These are phyloP conservation scores for Platyrinchus mystaceus DNA, from an alignment of 2,797 vertebrate species.

Conservation along the genomic window DNA sequence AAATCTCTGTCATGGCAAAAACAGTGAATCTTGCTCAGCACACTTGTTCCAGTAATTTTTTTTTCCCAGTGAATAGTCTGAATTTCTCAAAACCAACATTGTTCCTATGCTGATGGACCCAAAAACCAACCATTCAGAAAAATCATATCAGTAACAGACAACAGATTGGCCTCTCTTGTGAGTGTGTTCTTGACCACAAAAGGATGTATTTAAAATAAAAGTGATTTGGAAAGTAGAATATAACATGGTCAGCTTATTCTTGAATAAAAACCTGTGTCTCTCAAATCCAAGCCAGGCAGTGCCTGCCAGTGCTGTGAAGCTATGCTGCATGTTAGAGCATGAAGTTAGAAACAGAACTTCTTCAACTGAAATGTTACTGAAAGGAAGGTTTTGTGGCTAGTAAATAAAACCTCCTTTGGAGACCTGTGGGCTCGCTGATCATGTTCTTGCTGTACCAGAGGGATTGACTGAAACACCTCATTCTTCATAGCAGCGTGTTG, in stretches of 20 bases:
- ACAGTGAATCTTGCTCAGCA: neutral
- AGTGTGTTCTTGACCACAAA: neutral
- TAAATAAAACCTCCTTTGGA: conserved; percentile 20
- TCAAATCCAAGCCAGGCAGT: neutral
- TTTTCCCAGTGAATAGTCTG: neutral
- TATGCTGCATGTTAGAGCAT: neutral
- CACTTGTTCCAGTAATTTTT: neutral
- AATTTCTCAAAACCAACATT: neutral
- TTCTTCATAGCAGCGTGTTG: conserved; percentile 14
- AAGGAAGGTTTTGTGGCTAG: conserved; percentile 15
- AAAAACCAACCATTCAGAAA: neutral
- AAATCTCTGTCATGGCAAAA: neutral
- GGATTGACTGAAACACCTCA: conserved; percentile 16
- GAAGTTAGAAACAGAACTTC: neutral
- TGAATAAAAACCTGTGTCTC: neutral
- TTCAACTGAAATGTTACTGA: neutral
- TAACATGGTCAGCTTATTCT: neutral
- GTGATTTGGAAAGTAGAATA: neutral
- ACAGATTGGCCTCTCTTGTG: neutral
- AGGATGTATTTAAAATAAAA: neutral
- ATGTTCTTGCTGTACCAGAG: neutral
- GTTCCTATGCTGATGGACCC: neutral
- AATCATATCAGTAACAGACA: neutral
- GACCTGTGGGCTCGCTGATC: neutral
- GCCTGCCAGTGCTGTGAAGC: neutral